Conservation (phyloP, 2,797 vertebrate genomes). For the Cetoscarus ocellatus region DNA sequence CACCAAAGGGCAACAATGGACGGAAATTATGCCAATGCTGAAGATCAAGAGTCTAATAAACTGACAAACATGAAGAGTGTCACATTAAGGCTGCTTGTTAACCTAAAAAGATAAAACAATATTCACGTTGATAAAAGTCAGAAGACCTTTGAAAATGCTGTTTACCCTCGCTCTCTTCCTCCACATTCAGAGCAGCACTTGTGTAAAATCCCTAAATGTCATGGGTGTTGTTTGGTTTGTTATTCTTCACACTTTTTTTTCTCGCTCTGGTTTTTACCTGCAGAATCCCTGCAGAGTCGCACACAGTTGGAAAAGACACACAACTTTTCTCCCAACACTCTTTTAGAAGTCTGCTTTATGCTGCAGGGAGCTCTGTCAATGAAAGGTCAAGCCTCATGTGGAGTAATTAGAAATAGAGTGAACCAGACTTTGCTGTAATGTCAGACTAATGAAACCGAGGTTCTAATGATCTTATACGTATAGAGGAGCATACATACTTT, state of each 20-base stretch:
- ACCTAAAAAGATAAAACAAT: slow-evolving; percentile 2
- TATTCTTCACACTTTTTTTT: neutral
- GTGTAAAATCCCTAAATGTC: slow-evolving; percentile 30
- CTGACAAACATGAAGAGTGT: too few relatives aligned
- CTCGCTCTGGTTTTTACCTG: slow-evolving; percentile 24
- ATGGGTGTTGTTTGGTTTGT: neutral
- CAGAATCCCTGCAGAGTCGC: slow-evolving; percentile 21
- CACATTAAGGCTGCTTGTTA: neutral
- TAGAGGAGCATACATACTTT: neutral
- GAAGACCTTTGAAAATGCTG: neutral
- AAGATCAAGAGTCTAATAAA: too few relatives aligned
- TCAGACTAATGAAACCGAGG: slow-evolving; percentile 12
- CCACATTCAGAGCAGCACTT: slow-evolving; percentile 5
- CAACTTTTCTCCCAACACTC: neutral
- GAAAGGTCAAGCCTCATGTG: slow-evolving; percentile 50
- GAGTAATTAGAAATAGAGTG: slow-evolving; percentile 41
- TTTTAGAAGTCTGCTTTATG: slow-evolving; percentile 32
- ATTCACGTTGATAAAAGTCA: slow-evolving; percentile 2
- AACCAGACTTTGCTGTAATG: slow-evolving; percentile 17
- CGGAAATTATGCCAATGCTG: slow-evolving; percentile 36
- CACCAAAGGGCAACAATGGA: slow-evolving; percentile 32
- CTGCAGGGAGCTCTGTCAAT: slow-evolving; percentile 40
- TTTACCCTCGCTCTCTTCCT: neutral
- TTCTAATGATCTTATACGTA: slow-evolving; percentile 23
- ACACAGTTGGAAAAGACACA: slow-evolving; percentile 20